These are phyloP conservation scores for Drosophila hamatofila DNA, from an alignment of 2,888 invertebrate species.

Conservation along the genomic window DNA sequence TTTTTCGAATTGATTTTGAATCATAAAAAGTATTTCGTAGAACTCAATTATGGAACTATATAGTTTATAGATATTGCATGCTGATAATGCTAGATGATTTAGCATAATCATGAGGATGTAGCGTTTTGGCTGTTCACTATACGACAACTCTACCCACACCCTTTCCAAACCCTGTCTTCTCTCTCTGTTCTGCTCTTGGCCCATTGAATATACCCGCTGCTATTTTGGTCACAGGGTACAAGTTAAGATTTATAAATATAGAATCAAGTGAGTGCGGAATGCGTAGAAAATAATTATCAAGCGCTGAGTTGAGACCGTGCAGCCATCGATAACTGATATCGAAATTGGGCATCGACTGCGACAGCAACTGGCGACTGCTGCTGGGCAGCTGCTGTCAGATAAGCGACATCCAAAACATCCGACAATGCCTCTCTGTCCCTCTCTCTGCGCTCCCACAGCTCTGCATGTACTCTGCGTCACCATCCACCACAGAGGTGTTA, in stretches of 20 bases:
- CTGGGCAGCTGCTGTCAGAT: slow-evolving; percentile 33
- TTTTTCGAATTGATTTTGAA: not conserved
- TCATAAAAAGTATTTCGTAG: not conserved
- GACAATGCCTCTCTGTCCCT: too few relatives aligned
- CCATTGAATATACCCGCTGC: not conserved
- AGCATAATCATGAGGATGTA: not conserved
- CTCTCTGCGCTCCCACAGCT: not conserved
- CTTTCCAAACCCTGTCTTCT: not conserved
- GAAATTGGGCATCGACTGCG: slow-evolving; percentile 21
- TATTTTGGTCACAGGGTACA: not conserved
- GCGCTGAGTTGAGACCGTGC: slow-evolving; percentile 12
- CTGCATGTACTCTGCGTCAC: slow-evolving; percentile 1
- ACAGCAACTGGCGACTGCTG: slow-evolving; percentile 20
- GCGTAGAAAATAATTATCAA: slow-evolving; percentile 37
- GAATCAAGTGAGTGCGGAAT: slow-evolving; percentile 23
- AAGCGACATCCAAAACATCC: slow-evolving; percentile 38
- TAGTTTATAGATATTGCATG: not conserved
- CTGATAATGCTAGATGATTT: slow-evolving; percentile 3
- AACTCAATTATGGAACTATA: not conserved
- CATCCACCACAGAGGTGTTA: not conserved
- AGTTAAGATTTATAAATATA: slow-evolving; percentile 22
- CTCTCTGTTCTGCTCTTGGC: not conserved
- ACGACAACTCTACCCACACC: not conserved
- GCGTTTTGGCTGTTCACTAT: not conserved
- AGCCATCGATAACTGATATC: slow-evolving; percentile 38